These are phyloP conservation scores for Lampropteryx suffumata DNA, from an alignment of 2,888 invertebrate genomes.

Conservation along the genomic window DNA sequence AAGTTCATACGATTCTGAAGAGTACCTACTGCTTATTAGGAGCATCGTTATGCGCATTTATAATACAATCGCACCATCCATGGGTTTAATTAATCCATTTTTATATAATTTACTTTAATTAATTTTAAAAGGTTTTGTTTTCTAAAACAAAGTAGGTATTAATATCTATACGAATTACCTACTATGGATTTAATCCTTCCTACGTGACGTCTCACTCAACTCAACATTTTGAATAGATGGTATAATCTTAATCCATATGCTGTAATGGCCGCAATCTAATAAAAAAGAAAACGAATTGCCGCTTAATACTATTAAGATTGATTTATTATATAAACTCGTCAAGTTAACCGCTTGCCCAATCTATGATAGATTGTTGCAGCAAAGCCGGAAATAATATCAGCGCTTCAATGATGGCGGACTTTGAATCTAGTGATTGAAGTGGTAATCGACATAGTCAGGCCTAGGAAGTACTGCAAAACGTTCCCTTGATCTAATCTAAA, in stretches of 20 bases:
- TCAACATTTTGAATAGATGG: no score
- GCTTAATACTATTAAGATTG: slow-evolving; percentile 18
- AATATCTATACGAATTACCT: no score
- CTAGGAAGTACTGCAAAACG: slow-evolving; percentile 38
- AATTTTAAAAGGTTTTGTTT: no score
- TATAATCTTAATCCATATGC: neutral
- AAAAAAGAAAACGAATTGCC: slow-evolving; percentile 27
- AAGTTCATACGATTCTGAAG: no score
- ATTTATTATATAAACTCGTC: slow-evolving; percentile 13
- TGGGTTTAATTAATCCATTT: no score
- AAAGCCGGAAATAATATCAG: slow-evolving; percentile 43
- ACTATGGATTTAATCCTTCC: no score
- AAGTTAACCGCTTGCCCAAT: slow-evolving; percentile 20
- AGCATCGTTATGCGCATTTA: no score
- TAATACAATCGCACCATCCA: no score
- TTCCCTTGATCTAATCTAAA: slow-evolving; percentile 35
- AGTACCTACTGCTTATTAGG: no score
- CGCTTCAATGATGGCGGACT: slow-evolving; percentile 34
- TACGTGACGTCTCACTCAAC: no score
- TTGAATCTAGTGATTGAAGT: slow-evolving; percentile 43
- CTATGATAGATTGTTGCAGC: slow-evolving; percentile 24
- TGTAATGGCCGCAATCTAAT: slow-evolving; percentile 21
- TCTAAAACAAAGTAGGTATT: no score
- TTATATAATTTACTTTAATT: no score
- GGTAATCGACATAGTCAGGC: slow-evolving; percentile 46